phyloP scores from a whole-genome alignment of 2,797 vertebrate species.

The Babyrousa celebensis region DNA sequence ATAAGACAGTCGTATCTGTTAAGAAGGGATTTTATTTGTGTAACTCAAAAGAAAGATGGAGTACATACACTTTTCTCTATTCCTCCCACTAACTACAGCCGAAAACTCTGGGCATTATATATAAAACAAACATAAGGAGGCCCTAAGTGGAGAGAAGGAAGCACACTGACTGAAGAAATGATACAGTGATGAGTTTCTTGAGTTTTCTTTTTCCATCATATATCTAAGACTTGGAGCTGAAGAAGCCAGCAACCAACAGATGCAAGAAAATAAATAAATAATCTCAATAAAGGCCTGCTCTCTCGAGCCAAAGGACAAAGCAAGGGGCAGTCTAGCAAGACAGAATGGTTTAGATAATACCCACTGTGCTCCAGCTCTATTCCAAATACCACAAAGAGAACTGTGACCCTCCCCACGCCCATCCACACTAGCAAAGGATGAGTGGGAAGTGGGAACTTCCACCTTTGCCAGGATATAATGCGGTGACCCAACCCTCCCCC shows the following conservation, averaged over 20 bases:
- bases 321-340: not conserved
- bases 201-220: not conserved
- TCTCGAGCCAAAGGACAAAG: not conserved
- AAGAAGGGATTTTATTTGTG: not conserved
- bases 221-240: constrained; percentile 3
- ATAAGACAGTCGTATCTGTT: not conserved
- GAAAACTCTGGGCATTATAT: not conserved
- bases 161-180: not conserved
- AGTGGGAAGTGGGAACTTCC: not conserved
- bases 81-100: not conserved
- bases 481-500: not conserved
- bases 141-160: not conserved
- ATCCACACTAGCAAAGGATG: not conserved
- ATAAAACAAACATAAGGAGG: not conserved
- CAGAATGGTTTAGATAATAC: not conserved
- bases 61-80: not conserved
- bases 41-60: not conserved
- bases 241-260: not conserved
- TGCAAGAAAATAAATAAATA: not conserved
- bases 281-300: not conserved
- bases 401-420: too few species aligned
- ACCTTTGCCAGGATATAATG: not conserved
- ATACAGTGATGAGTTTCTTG: not conserved
- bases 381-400: not conserved
- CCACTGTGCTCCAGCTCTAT: not conserved